A percentile compares a stretch with the other conserved stretches of the same genome.
Evolutionary conservation across 2,797 vertebrate genomes (phyloP).

Genomic region (Denticeps clupeoides): DNA sequence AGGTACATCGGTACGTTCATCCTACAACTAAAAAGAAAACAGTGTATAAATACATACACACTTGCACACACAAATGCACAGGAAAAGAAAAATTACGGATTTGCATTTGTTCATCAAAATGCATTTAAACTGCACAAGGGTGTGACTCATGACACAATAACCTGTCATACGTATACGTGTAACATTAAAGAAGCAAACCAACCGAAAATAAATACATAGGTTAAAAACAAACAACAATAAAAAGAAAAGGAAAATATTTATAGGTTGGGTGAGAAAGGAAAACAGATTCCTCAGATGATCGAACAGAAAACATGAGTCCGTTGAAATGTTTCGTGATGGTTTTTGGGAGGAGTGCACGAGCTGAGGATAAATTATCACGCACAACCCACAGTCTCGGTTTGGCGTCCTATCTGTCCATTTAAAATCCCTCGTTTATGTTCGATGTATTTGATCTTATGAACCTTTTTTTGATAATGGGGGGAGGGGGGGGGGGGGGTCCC

Average conservation of each 20-base stretch:
- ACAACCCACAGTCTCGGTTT: slow-evolving; percentile 43
- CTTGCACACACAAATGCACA: slow-evolving; percentile 9
- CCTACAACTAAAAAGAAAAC: slow-evolving; percentile 42
- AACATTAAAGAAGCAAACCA: slow-evolving; percentile 43
- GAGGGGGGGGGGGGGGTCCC: slow-evolving; percentile 17
- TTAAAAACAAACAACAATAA: slow-evolving; percentile 37
- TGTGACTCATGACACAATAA: slow-evolving; percentile 28
- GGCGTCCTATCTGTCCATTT: slow-evolving; percentile 19
- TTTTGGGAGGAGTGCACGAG: slow-evolving; percentile 11
- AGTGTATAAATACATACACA: slow-evolving; percentile 34
- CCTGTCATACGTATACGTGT: no score
- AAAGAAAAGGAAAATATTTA: slow-evolving; percentile 24
- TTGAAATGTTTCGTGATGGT: slow-evolving; percentile 34
- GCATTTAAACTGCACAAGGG: slow-evolving; percentile 41
- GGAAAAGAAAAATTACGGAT: slow-evolving; percentile 15
- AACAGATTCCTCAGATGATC: slow-evolving; percentile 33
- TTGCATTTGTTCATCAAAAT: slow-evolving; percentile 46
- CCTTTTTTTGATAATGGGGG: slow-evolving; percentile 31
- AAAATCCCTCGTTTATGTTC: slow-evolving; percentile 20
- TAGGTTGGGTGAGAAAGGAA: slow-evolving; percentile 10
- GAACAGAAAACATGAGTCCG: slow-evolving; percentile 39
- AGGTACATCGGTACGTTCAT: slow-evolving; percentile 22
- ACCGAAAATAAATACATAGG: slow-evolving; percentile 36
- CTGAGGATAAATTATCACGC: slow-evolving; percentile 34
- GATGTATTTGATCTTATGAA: slow-evolving; percentile 29